Conservation (phyloP, 2,888 invertebrate genomes). For the Andrena chrysosceles region DNA sequence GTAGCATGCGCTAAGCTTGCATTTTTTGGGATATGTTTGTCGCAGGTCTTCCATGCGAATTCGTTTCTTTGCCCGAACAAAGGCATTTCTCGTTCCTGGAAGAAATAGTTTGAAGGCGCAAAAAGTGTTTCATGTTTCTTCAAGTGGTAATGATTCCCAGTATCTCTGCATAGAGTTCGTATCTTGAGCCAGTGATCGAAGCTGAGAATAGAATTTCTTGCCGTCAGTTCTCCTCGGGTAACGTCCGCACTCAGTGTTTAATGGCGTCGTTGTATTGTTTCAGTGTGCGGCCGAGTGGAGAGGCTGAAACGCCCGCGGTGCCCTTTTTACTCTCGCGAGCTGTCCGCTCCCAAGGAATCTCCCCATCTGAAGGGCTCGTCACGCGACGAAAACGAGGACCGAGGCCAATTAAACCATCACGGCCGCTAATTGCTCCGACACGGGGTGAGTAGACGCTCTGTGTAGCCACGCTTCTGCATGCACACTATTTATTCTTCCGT, state of each 20-base stretch:
- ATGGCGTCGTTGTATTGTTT: not conserved
- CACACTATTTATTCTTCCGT: slow-evolving; percentile 2
- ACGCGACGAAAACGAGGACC: slow-evolving; percentile 79
- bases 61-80: slow-evolving; percentile 41
- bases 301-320: slow-evolving; percentile 34
- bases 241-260: too few species aligned
- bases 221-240: too few species aligned
- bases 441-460: slow-evolving; percentile 61
- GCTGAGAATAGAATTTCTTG: too few species aligned
- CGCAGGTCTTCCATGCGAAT: slow-evolving; percentile 16
- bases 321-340: slow-evolving; percentile 49
- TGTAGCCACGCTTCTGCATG: slow-evolving; percentile 53
- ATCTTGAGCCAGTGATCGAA: not conserved
- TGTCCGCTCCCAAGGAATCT: slow-evolving; percentile 63
- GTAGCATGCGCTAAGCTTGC: too few species aligned
- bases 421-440: slow-evolving; percentile 76
- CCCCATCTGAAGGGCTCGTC: slow-evolving; percentile 70
- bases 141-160: not conserved
- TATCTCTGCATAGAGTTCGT: not conserved
- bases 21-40: not conserved
- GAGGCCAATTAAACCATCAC: slow-evolving; percentile 80
- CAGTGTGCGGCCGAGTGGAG: slow-evolving; percentile 34
- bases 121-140: slow-evolving; percentile 9
- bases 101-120: slow-evolving; percentile 6
- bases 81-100: slow-evolving; percentile 47